A percentile compares a stretch with the other conserved stretches of the same genome.
phyloP scores from a whole-genome alignment of 1,140 invertebrate species.

The Rhopalosiphum padi region DNA sequence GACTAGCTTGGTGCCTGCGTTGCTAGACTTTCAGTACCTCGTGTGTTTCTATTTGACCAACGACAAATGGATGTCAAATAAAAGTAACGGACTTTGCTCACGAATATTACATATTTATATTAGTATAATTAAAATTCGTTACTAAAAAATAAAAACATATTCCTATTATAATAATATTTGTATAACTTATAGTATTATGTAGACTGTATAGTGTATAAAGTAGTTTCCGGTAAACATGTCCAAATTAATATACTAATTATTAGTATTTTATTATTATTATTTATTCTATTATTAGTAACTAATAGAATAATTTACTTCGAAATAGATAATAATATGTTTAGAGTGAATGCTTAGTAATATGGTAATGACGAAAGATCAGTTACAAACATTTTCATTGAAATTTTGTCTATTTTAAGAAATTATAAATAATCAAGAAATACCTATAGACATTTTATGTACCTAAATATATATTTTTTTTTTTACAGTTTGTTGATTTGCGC shows the following conservation, averaged over 20 bases:
- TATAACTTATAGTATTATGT: not conserved
- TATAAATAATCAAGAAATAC: not conserved
- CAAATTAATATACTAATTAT: no score
- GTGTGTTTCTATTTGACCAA: slow-evolving; percentile 82
- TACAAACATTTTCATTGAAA: not conserved
- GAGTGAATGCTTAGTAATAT: not conserved
- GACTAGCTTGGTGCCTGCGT: slow-evolving; percentile 88
- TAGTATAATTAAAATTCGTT: no score
- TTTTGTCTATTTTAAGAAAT: not conserved
- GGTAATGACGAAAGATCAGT: not conserved
- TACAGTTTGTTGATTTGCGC: no score
- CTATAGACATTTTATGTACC: not conserved
- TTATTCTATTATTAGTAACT: no score
- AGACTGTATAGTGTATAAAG: no score
- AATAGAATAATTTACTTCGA: not conserved
- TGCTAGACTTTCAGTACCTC: slow-evolving; percentile 95
- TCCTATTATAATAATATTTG: not conserved
- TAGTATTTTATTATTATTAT: no score
- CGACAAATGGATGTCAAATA: slow-evolving; percentile 73
- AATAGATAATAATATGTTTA: not conserved
- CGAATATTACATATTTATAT: not conserved
- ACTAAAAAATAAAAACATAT: no score
- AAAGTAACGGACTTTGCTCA: slow-evolving; percentile 64
- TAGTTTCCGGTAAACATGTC: not conserved
- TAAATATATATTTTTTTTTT: no score